Conservation (phyloP, 2,113 vertebrate genomes). For the Oncorhynchus tshawytscha region DNA sequence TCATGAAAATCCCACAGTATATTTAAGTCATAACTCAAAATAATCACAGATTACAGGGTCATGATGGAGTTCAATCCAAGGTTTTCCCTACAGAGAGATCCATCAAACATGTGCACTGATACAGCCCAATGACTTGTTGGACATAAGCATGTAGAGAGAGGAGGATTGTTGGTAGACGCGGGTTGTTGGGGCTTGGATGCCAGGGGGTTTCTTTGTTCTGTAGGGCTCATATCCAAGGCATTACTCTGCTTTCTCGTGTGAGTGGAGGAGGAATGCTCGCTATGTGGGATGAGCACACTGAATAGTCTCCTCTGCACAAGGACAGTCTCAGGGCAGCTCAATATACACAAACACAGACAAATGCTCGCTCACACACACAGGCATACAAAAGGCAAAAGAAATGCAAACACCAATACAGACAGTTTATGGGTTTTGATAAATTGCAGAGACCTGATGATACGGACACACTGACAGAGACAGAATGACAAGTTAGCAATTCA, state of each 20-base stretch:
- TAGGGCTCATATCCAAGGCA: slow-evolving; percentile 60
- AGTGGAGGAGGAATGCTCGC: slow-evolving; percentile 68
- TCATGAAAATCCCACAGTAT: not conserved
- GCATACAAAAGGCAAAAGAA: slow-evolving; percentile 20
- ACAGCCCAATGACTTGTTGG: not conserved
- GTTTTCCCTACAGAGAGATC: slow-evolving; percentile 15
- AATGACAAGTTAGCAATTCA: not conserved
- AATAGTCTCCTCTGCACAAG: slow-evolving; percentile 33
- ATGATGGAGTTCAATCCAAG: not conserved
- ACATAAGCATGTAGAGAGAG: not conserved
- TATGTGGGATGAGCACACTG: slow-evolving; percentile 66
- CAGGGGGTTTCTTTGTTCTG: slow-evolving; percentile 50
- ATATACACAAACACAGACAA: not conserved
- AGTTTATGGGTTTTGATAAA: too few species aligned
- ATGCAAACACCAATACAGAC: slow-evolving; percentile 13
- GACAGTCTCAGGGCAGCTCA: slow-evolving; percentile 45
- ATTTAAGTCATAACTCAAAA: not conserved
- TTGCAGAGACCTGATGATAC: not conserved
- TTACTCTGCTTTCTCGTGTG: slow-evolving; percentile 57
- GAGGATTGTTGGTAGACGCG: not conserved
- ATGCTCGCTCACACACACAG: not conserved
- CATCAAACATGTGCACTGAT: slow-evolving; percentile 18
- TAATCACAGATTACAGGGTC: slow-evolving; percentile 17
- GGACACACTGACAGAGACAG: not conserved
- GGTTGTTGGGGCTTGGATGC: not conserved